A percentile compares a stretch with the other conserved stretches of the same genome.
phyloP scores from a whole-genome alignment of 2,113 vertebrate species.

The Aythya baeri region DNA sequence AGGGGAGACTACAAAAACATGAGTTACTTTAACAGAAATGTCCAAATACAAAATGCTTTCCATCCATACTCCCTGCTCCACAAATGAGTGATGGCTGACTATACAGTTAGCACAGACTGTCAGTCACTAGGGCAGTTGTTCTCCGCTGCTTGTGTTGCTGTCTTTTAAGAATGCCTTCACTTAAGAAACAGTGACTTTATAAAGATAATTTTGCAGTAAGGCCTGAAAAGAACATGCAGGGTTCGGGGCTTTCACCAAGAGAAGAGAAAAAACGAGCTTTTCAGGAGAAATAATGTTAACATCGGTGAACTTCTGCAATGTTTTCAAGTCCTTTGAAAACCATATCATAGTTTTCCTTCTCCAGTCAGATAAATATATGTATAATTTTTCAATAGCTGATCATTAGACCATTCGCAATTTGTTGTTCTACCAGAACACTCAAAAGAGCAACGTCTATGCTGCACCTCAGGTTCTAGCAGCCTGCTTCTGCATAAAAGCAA shows the following conservation, averaged over 20 bases:
- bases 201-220: neutral
- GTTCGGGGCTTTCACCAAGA: neutral
- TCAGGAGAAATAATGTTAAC: neutral
- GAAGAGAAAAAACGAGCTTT: neutral
- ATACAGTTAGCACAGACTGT: neutral
- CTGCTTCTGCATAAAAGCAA: neutral
- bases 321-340: neutral
- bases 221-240: neutral
- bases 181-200: neutral
- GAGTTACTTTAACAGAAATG: neutral
- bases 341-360: neutral
- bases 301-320: neutral
- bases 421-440: neutral
- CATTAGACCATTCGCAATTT: neutral
- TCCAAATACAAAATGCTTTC: neutral
- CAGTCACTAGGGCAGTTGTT: neutral
- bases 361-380: neutral
- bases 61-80: neutral
- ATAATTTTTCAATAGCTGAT: neutral
- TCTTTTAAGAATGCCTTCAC: neutral
- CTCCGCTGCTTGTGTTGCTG: neutral
- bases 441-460: neutral
- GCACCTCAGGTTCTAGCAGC: neutral
- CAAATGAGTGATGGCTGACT: neutral
- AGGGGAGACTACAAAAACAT: neutral